Evolutionary conservation across 2,888 invertebrate species (phyloP), one percentile per base, ranked within the genome.

Genomic region (Hirtodrosophila confusa): DNA sequence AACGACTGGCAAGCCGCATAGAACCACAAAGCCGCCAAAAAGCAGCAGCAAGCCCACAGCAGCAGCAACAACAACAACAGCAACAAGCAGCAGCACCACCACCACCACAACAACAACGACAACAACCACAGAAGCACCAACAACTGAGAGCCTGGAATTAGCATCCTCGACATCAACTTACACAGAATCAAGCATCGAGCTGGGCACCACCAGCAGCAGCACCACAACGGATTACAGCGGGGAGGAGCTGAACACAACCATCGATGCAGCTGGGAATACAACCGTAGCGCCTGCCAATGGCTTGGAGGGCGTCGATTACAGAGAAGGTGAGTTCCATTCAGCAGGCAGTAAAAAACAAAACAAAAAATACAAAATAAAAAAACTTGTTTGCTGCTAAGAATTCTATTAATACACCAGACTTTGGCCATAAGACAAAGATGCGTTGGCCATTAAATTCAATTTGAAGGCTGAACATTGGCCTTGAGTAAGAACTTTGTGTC

Each of bases 291-390:
- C 87, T 41, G 72, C 78, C 33, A 86, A 77, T 51, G 84, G 89
- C 12, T 62, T 91, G 54, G 92, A 92, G 77, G 92, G 91, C 75
- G 85, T 92, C 63, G 91, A 92, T 75, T 92, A 91, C 66, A 89
- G 84, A 64, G 90, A 91, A 87, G 88, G 92, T 92, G 63, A 88
- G 80, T 77, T 48, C 49, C 47, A 36, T 27, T 27, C 2, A 31
- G 31, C n/a, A 5, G 17, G 43, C 31, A 24, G 3, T 12, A 40
- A 35, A 33, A 45, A 40, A 8, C n/a, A 45, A 44, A 39, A 43
- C 11, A 35, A 50, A 62, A 43, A 23, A n/a, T n/a, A n/a, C 12
- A 24, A 66, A 27, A 17, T 17, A 17, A 23, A 24, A 66, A 84
- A 86, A 86, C 86, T 75, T 72, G 86, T 87, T 88, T 86, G 69